Evolutionary conservation across 2,113 vertebrate species (phyloP), one percentile per base, ranked within the genome.

Genomic region (Stigmatopora nigra): DNA sequence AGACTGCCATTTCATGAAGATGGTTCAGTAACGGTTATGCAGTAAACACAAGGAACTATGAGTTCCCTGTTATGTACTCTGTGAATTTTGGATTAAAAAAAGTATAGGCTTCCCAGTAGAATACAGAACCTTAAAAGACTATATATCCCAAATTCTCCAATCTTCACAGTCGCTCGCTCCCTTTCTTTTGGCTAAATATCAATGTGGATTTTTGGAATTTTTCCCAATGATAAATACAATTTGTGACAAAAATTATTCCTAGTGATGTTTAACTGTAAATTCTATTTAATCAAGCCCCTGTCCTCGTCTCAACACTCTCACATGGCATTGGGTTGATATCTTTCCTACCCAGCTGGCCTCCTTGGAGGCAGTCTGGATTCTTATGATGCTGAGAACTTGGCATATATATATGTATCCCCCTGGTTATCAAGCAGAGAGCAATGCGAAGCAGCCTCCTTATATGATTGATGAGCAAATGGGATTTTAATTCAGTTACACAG

Each of bases 401-500:
- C 76, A 71, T 73, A 77, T 79, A 82, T 74, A 82, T 74, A 82
- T 74, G 81, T 74, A 81, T 81, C 77, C 79, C 79, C 66, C 68
- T 70, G 75, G 83, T 83, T 79, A 80, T 81, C 48, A 20, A 85
- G 74, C 61, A 74, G 70, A 75, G 69, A 79, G 82, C 17, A 41
- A 59, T 16, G 47, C 69, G 73, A 76, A 72, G 73, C 76, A 79
- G 63, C 36, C 79, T 80, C 75, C 68, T 75, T 64, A 73, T 73
- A 76, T 86, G 78, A 87, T 86, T 87, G 83, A 87, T 87, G 84
- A 82, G 81, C 72, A 84, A 88, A 87, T 84, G 76, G 82, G 82
- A 82, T 86, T 88, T 80, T 87, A 88, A 89, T 88, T 85, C 69
- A 74, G 81, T 86, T 86, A 88, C 78, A 79, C 82, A 86, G 78